A percentile compares a stretch with the other conserved stretches of the same genome.
Conservation (phyloP, 2,113 vertebrate genomes). For the Microcebus murinus region DNA sequence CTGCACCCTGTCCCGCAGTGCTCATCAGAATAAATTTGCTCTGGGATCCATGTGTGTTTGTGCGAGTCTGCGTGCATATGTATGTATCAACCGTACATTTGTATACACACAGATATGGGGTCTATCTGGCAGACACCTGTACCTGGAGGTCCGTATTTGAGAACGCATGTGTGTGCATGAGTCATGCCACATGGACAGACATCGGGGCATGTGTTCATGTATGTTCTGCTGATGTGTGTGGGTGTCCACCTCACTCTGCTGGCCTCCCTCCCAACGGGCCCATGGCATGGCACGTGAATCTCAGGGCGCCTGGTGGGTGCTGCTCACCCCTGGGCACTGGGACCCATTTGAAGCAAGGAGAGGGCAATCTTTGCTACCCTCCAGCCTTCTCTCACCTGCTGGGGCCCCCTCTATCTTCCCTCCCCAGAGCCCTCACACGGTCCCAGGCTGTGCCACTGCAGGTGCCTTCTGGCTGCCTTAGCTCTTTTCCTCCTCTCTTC, state of each 20-base stretch:
- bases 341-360: background rate
- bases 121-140: background rate
- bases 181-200: background rate
- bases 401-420: background rate
- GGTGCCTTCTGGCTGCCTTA: background rate
- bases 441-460: background rate
- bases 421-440: background rate
- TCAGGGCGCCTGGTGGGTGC: background rate
- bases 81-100: accelerated
- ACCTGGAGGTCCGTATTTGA: background rate
- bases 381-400: background rate
- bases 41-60: background rate
- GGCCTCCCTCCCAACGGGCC: background rate
- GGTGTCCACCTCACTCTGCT: background rate
- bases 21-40: background rate
- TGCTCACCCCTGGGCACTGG: background rate
- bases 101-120: accelerated
- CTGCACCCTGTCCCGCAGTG: too few relatives aligned
- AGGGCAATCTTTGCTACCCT: background rate
- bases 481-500: background rate
- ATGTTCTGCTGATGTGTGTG: background rate
- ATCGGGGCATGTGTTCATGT: accelerated
- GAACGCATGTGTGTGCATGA: accelerated
- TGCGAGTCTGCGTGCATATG: background rate
- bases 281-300: background rate